Base-by-base conservation (phyloP, 2,888 invertebrate species). In the Timandra comae region DNA sequence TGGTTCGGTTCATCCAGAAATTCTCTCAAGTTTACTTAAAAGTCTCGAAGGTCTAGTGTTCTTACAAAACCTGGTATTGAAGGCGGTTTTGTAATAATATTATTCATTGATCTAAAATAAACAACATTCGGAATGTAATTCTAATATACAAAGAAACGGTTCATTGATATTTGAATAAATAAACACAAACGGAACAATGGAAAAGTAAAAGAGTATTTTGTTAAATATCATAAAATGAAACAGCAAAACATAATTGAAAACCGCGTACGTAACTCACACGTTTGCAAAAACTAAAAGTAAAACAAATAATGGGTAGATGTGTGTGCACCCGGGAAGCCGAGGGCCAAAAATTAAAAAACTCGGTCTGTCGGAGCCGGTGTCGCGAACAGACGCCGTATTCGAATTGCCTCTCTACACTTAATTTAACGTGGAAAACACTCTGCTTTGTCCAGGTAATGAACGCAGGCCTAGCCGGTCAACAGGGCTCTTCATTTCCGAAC, bases 371-470 rank as follows among this genome's bases (percentile, higher is more conserved):
- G 63, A 53, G 51, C 53, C 63, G 65, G 65, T 77, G 84, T 82
- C 84, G 75, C 60, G 60, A 61, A 43, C 82, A 84, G 80, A 60
- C 66, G 65, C 55, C 65, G 67, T 50, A 62, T 64, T 67, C 64
- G 63, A 72, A 82, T 80, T 80, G 80, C 78, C 79, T 74, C 77
- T 72, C 76, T 72, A 63, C 79, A 78, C 80, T 73, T 78, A 75
- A 79, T 80, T 78, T 71, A 77, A 77, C 77, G 68, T 74, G 68
- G 69, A 77, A 79, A 80, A 77, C 79, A 77, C 81, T 84, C 70
- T 55, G 70, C 65, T 75, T 82, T 82, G 80, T 82, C 64, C 70
- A 61, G 61, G 68, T 82, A 81, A 84, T 77, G 71, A 77, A 78
- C 59, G 57, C 54, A 56, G 55, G 38, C 38, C 35, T 45, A 49